A percentile compares a stretch with the other conserved stretches of the same genome.
Evolutionary conservation across 2,797 vertebrate species (phyloP).

Genomic region (Danio kyathit): DNA sequence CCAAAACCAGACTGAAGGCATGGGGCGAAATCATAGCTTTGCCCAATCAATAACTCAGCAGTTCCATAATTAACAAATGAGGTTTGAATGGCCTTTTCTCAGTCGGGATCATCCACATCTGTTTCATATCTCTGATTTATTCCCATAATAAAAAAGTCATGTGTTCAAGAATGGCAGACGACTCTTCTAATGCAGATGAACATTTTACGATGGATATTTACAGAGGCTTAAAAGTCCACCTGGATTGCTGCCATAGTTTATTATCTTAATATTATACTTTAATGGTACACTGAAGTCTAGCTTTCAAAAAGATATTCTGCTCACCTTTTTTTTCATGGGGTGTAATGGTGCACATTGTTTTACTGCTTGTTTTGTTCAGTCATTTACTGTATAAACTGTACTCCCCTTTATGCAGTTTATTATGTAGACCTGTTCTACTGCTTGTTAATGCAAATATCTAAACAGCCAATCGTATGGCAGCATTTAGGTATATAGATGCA

Average conservation of each 20-base stretch:
- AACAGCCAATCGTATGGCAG: no score
- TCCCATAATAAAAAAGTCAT: constrained; percentile 46
- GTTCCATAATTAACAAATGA: constrained; percentile 60
- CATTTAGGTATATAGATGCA: no score
- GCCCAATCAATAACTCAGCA: constrained; percentile 55
- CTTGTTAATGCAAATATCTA: no score
- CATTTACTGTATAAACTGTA: no score
- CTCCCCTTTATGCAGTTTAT: no score
- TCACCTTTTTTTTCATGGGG: not conserved
- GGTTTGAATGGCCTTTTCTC: constrained; percentile 39
- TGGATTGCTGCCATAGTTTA: constrained; percentile 50
- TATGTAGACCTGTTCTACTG: no score
- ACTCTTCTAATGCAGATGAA: constrained; percentile 43
- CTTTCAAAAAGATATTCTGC: constrained; percentile 34
- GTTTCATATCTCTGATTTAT: constrained; percentile 59
- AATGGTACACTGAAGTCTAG: constrained; percentile 30
- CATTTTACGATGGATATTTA: constrained; percentile 52
- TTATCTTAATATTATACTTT: constrained; percentile 18
- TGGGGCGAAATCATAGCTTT: constrained; percentile 23
- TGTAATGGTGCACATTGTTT: no score
- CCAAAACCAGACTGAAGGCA: not conserved
- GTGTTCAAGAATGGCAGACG: constrained; percentile 54
- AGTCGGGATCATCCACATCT: constrained; percentile 50
- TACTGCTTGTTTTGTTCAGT: no score
- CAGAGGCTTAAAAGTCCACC: constrained; percentile 25